Evolutionary conservation across 2,888 invertebrate genomes (phyloP).

Genomic region (Minunthozetes semirufus): DNA sequence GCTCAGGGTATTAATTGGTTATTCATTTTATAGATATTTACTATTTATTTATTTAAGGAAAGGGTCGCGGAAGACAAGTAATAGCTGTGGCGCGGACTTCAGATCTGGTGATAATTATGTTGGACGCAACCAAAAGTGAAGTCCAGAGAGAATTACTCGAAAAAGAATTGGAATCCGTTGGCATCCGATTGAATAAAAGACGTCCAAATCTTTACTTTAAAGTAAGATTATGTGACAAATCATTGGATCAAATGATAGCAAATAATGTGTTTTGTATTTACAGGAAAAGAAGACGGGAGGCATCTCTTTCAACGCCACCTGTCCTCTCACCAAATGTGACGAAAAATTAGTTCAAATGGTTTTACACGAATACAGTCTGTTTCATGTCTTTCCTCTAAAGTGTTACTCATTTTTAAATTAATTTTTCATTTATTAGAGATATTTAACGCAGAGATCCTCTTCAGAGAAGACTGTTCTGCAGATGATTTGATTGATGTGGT

Average conservation of each 20-base stretch:
- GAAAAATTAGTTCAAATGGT: slow-evolving; percentile 98
- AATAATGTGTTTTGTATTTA: slow-evolving; percentile 41
- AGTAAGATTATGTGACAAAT: slow-evolving; percentile 51
- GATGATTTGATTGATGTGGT: slow-evolving; percentile 99
- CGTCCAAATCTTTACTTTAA: slow-evolving; percentile 99
- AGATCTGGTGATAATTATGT: slow-evolving; percentile 96
- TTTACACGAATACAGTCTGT: slow-evolving; percentile 93
- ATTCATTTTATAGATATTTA: slow-evolving; percentile 25
- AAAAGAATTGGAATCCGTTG: slow-evolving; percentile 92
- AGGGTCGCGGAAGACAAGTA: slow-evolving; percentile 78
- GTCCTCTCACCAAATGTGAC: slow-evolving; percentile 81
- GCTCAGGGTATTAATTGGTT: slow-evolving; percentile 59
- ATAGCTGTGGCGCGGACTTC: slow-evolving; percentile 98
- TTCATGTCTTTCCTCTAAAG: slow-evolving; percentile 36
- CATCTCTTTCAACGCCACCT: slow-evolving; percentile 91
- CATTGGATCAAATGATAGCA: background rate
- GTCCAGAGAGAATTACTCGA: slow-evolving; percentile 86
- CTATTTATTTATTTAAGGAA: slow-evolving; percentile 54
- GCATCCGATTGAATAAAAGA: slow-evolving; percentile 86
- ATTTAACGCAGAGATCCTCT: slow-evolving; percentile 87
- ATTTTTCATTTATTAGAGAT: slow-evolving; percentile 43
- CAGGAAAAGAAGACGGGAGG: slow-evolving; percentile 92
- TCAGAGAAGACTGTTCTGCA: slow-evolving; percentile 87
- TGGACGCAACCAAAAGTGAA: slow-evolving; percentile 97
- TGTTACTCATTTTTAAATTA: background rate